Evolutionary conservation across 2,888 invertebrate genomes (phyloP), one percentile per base, ranked within the genome.

Genomic region (Scelioninae gen. 2): DNA sequence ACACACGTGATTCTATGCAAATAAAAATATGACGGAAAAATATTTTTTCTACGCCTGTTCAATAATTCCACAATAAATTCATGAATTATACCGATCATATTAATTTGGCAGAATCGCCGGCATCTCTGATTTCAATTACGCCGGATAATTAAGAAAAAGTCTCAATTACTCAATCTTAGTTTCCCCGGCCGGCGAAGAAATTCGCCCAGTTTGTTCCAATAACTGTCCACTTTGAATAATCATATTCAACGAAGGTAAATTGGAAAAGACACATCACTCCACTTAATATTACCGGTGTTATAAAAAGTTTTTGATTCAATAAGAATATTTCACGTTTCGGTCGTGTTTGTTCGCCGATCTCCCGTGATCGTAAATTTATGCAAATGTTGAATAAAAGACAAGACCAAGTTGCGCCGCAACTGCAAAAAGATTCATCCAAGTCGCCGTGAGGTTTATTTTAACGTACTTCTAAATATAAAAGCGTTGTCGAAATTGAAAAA

Each of bases 151-250:
- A 43, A 43, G 37, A 43, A 63, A 63, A 52, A 52, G 19, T 25
- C 5, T 22, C 33, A 52, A 53, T 63, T 52, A 53, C 45, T 52
- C 52, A 37, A 52, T 52, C 37, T 19, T 2, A 1, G 37, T 18
- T 33, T 15, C 19, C n/a, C 31, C 31, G 7, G 5, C 1, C 31
- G 7, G 4, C 16, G 16, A 18, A 35, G 18, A 37, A 53, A 22
- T 37, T 39, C 53, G 53, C 39, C 28, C 33, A 37, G 57, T 50
- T 68, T 60, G 52, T 60, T 53, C 53, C 72, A 67, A 73, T 67
- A 73, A 73, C 61, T 68, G 63, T 63, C 48, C 57, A 52, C 57
- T 58, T 64, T 73, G 64, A 64, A 73, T 69, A 73, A 69, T 69
- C 46, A 45, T 63, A 73, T 73, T 73, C 64, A 64, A 41, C 35